Evolutionary conservation across 2,113 vertebrate species (phyloP).

Genomic region (Erythrolamprus reginae): DNA sequence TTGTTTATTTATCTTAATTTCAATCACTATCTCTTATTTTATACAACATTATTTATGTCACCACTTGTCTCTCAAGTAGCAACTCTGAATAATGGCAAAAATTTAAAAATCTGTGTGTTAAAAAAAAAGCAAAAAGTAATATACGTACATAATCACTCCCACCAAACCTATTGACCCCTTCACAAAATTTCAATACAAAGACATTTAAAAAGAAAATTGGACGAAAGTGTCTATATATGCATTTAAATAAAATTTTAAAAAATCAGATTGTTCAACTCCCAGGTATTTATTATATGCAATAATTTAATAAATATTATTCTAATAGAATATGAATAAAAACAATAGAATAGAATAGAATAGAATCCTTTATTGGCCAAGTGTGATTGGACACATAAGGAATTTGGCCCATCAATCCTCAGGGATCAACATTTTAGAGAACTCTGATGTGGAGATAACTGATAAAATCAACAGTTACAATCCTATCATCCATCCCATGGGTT

Average conservation of each 20-base stretch:
- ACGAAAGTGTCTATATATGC: no score
- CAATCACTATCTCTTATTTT: no score
- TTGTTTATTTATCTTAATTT: background rate
- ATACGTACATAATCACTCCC: background rate
- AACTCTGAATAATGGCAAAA: background rate
- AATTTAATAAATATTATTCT: background rate
- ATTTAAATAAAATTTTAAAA: no score
- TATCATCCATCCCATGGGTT: background rate
- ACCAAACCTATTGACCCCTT: background rate
- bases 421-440: background rate
- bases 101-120: background rate
- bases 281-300: background rate
- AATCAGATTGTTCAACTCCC: background rate
- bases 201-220: no score
- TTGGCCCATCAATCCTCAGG: background rate
- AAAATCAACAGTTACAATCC: background rate
- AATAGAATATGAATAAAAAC: background rate
- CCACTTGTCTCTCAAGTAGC: background rate
- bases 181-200: background rate
- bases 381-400: no score
- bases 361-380: no score
- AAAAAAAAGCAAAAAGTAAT: background rate
- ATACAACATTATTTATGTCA: background rate
- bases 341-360: background rate
- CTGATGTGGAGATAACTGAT: background rate